A percentile compares a stretch with the other conserved stretches of the same genome.
Conservation (phyloP, 1,140 invertebrate genomes). For the Drosophila sp. region DNA sequence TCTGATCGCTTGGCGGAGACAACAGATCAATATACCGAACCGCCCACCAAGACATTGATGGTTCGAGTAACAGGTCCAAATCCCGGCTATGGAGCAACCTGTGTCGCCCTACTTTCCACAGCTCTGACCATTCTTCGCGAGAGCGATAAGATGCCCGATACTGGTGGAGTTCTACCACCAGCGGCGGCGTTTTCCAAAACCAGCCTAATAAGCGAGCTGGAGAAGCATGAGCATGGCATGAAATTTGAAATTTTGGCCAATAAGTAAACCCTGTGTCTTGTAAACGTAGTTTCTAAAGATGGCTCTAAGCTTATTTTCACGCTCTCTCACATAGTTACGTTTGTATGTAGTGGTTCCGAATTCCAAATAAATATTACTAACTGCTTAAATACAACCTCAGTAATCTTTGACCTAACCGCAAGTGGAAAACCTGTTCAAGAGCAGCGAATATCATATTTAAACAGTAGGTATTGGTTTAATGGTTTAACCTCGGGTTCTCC, state of each 20-base stretch:
- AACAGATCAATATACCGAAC: slow-evolving; percentile 85
- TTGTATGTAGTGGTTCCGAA: not conserved
- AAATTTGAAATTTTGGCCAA: slow-evolving; percentile 81
- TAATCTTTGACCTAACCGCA: not conserved
- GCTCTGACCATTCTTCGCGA: slow-evolving; percentile 92
- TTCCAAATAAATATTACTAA: slow-evolving; percentile 11
- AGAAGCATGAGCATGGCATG: slow-evolving; percentile 81
- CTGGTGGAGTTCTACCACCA: slow-evolving; percentile 84
- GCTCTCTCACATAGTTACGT: not conserved
- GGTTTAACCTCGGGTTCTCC: no score
- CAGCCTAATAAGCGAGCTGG: slow-evolving; percentile 76
- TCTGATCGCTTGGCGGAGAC: slow-evolving; percentile 86
- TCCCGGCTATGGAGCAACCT: slow-evolving; percentile 94
- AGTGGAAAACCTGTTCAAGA: not conserved
- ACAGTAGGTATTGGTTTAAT: not conserved
- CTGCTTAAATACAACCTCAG: not conserved
- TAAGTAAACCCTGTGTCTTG: slow-evolving; percentile 44
- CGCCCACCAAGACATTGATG: slow-evolving; percentile 88
- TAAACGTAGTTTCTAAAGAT: not conserved
- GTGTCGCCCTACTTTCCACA: slow-evolving; percentile 87
- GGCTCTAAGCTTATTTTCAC: not conserved
- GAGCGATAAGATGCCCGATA: slow-evolving; percentile 88
- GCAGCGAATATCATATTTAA: not conserved
- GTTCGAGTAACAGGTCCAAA: slow-evolving; percentile 87
- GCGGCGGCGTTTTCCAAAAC: slow-evolving; percentile 80